Evolutionary conservation across 2,797 vertebrate species (phyloP).

Genomic region (Lagocephalus sceleratus): DNA sequence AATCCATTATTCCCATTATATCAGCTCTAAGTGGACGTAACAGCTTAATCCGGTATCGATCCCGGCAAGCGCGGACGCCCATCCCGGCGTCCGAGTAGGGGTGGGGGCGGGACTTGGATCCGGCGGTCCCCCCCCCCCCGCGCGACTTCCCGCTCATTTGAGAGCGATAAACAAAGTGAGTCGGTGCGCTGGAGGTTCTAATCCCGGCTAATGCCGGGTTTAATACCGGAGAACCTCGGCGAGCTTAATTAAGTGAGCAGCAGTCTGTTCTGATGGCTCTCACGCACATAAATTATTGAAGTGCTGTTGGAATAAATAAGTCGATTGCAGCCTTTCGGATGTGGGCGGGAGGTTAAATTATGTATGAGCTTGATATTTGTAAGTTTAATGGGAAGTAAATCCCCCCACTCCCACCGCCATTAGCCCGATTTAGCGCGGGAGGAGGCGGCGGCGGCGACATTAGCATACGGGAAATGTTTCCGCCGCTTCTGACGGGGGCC

Average conservation of each 20-base stretch:
- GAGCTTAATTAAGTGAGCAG: constrained; percentile 72
- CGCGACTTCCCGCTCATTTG: constrained; percentile 45
- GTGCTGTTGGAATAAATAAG: constrained; percentile 75
- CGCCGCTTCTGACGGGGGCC: background rate
- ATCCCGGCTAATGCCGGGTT: constrained; percentile 67
- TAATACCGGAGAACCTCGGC: constrained; percentile 61
- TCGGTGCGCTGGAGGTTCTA: constrained; percentile 48
- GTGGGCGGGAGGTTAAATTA: constrained; percentile 76
- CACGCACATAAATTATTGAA: constrained; percentile 77
- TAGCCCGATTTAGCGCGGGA: constrained; percentile 51
- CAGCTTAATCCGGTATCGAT: constrained; percentile 67
- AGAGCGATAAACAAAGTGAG: constrained; percentile 41
- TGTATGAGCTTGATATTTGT: constrained; percentile 78
- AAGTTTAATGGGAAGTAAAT: constrained; percentile 72
- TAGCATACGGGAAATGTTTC: background rate
- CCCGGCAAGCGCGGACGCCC: constrained; percentile 40
- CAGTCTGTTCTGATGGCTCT: constrained; percentile 66
- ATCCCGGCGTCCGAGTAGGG: no score
- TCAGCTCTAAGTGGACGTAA: constrained; percentile 67
- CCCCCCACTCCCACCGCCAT: constrained; percentile 40
- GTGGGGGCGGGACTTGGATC: constrained; percentile 23
- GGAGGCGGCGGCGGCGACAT: background rate
- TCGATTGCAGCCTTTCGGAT: constrained; percentile 67
- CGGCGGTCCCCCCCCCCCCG: constrained; percentile 26
- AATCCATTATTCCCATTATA: constrained; percentile 68